Evolutionary conservation across 53 echinoderm and acorn worm genomes (phyloP).

Genomic region (Arbacia lixula): DNA sequence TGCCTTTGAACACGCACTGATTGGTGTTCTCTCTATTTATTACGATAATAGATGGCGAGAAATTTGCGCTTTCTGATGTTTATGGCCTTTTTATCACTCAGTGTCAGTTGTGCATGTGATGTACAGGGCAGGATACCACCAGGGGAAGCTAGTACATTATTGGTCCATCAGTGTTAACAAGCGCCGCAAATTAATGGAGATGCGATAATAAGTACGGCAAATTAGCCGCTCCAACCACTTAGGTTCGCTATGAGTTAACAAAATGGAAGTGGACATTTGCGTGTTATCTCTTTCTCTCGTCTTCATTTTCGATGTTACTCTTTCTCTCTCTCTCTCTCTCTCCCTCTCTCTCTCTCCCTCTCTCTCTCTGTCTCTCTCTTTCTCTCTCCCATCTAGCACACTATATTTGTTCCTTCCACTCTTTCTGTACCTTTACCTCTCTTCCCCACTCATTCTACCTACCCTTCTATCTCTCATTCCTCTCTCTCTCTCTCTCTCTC

Average conservation of each 20-base stretch:
- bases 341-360: too few relatives aligned
- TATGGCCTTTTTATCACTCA: slow-evolving; percentile 39
- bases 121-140: slow-evolving; percentile 29
- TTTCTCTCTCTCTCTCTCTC: too few relatives aligned
- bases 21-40: slow-evolving; percentile 22
- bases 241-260: slow-evolving; percentile 27
- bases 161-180: slow-evolving; percentile 49
- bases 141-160: slow-evolving; percentile 34
- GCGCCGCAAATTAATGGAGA: slow-evolving; percentile 47
- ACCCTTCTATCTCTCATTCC: not conserved
- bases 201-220: slow-evolving; percentile 42
- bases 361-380: too few relatives aligned
- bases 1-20: slow-evolving; percentile 38
- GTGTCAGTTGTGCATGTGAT: not conserved
- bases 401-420: too few relatives aligned
- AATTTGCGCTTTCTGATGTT: slow-evolving; percentile 37
- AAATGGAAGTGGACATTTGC: not conserved
- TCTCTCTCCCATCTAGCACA: too few relatives aligned
- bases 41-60: slow-evolving; percentile 38
- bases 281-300: too few relatives aligned
- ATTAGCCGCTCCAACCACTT: slow-evolving; percentile 50
- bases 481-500: not conserved
- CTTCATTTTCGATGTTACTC: too few relatives aligned
- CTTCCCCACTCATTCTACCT: too few relatives aligned
- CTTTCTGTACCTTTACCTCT: too few relatives aligned